Conservation (phyloP, 2,797 vertebrate genomes). For the Dallia pectoralis region DNA sequence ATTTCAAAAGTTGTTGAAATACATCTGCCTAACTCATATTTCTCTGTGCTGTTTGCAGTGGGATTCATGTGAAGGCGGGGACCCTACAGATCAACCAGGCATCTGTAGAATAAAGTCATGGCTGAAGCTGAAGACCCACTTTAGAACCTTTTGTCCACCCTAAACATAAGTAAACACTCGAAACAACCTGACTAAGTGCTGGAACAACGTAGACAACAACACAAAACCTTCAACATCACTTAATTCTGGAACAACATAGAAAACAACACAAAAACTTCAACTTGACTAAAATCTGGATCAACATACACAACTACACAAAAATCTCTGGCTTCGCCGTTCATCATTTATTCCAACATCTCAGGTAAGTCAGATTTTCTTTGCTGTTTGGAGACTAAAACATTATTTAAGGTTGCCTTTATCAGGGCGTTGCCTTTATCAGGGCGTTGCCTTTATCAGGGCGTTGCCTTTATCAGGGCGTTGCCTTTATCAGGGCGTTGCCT, state of each 20-base stretch:
- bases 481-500: too few species aligned
- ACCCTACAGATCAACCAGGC: not conserved
- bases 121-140: slow-evolving; percentile 11
- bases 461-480: too few species aligned
- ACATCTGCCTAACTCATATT: slow-evolving; percentile 58
- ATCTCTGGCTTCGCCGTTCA: not conserved
- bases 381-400: not conserved
- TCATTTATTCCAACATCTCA: not conserved
- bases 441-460: too few species aligned
- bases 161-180: not conserved
- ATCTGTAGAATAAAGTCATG: not conserved
- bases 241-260: too few species aligned
- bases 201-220: not conserved
- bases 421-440: too few species aligned
- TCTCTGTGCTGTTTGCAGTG: slow-evolving; percentile 24
- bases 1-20: slow-evolving; percentile 29
- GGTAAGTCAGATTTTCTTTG: slow-evolving; percentile 1
- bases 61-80: not conserved
- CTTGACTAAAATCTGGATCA: not conserved
- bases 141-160: not conserved
- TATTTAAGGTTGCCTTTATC: not conserved
- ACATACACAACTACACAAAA: not conserved
- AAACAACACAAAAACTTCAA: not conserved
- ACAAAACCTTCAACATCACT: too few species aligned
- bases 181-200: not conserved